Base-by-base conservation (phyloP, 1,140 invertebrate genomes). In the Papilio glaucus region DNA sequence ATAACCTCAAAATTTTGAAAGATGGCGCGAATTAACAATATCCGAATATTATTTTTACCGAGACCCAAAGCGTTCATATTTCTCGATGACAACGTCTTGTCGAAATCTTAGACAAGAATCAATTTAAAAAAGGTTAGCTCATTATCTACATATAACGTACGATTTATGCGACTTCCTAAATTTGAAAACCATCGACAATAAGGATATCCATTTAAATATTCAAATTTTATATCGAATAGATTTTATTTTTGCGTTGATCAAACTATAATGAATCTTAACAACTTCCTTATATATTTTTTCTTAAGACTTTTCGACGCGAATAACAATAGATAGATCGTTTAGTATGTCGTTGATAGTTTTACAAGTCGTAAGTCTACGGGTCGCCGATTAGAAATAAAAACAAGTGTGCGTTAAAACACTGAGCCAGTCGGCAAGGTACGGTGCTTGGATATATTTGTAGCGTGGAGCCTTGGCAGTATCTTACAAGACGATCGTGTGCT, bases 331-430 rank as follows among this genome's bases (percentile, higher is more conserved):
- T 2, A 3, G 29, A 33, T 33, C 29, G 29, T 33, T 33, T 3
- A 33, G 29, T 33, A 6, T 33, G n/a, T n/a, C n/a, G n/a, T 39
- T 41, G 18, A 71, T 67, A 37, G 72, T 33, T 6, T 33, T 15
- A 12, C 15, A 71, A 79, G 74, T 80, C 77, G 74, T 29, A 71
- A 69, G 83, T 85, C 65, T 86, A 77, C 74, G 53, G 65, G 10
- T 74, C 9, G 84, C 78, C 79, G 78, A 73, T 77, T 72, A 42
- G 67, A 71, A 78, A 89, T 87, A 87, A 83, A 89, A 87, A 85
- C 86, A 88, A 83, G 76, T 73, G 71, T 38, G 70, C 53, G 78
- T 74, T 74, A 76, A 74, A 57, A 49, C 12, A 78, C 37, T 41
- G 74, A 57, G 80, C 72, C 81, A 87, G 83, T 85, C 79, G 57